Base-by-base conservation (phyloP, 2,797 vertebrate species). In the Sebastes vulpes region DNA sequence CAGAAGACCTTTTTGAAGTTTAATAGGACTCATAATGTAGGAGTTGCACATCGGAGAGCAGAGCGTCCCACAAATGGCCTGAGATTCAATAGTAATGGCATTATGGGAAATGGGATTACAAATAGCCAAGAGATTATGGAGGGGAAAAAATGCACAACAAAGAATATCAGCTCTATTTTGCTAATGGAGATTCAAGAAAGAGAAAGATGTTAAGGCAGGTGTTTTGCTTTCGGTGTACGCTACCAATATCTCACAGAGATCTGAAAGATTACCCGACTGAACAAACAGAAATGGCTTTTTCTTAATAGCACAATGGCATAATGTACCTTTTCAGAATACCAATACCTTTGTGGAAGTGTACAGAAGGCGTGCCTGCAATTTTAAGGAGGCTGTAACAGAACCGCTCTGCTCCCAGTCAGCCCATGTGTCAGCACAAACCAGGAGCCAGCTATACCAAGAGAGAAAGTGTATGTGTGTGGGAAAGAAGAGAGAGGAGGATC, bases 371-470 rank as follows among this genome's bases (percentile, higher is more conserved):
- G 91, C 29, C 77, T 81, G 90, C 89, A 88, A 90, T 92, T 84
- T 85, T 83, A 89, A 91, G 80, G 76, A 90, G 85, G 75, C 89
- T 83, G 74, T 53, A 66, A 86, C 81, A 73, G 79, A 76, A 88
- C 77, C 9, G 6, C 63, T 83, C 31, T 60, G 81, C 79, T 88
- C 81, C 77, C 66, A 81, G 77, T 90, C 86, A 84, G 83, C 82
- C 80, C 79, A 35, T 93, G 89, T 91, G 90, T 93, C 94, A 93
- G 92, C 93, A 93, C 92, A 93, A 94, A 90, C 74, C 83, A 65
- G 82, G 68, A 88, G 81, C 75, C 79, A 76, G 86, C 85, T 66
- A 80, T 63, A 83, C 85, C 71, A 21, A 64, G 72, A 86, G 54
- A 82, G 81, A 54, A 10, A 63, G 68, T 26, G 65, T 18, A 46